Conservation (phyloP, 2,888 invertebrate species). For the Allacma fusca region DNA sequence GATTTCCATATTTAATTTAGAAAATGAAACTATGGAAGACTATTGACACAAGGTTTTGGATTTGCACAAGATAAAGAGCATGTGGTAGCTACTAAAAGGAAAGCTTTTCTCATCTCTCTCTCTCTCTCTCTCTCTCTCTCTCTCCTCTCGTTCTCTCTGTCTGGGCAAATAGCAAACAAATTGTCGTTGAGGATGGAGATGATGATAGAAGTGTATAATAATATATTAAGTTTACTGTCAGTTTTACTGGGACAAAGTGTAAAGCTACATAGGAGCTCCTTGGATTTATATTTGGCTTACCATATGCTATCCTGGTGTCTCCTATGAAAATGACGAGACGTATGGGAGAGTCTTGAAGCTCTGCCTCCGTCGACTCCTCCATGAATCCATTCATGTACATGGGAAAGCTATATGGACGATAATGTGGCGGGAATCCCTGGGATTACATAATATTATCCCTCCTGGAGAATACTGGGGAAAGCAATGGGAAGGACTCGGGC, state of each 20-base stretch:
- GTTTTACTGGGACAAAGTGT: too few species aligned
- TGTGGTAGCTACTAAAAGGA: not conserved
- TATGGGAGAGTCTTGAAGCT: too few species aligned
- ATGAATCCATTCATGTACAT: too few species aligned
- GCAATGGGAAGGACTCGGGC: not conserved
- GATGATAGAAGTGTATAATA: constrained; percentile 11
- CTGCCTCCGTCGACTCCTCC: too few species aligned
- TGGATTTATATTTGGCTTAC: too few species aligned
- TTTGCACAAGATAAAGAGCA: constrained; percentile 12
- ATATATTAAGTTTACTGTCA: constrained; percentile 39
- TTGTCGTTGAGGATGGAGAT: constrained; percentile 32
- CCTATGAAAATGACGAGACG: too few species aligned
- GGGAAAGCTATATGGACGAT: too few species aligned
- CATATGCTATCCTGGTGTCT: too few species aligned
- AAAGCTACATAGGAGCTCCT: too few species aligned
- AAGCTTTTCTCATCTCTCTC: constrained; percentile 24
- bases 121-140: constrained; percentile 2
- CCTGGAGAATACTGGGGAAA: not conserved
- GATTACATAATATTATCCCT: constrained; percentile 19
- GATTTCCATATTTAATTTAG: constrained; percentile 43
- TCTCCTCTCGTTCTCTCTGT: constrained; percentile 16
- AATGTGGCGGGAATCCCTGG: constrained; percentile 2
- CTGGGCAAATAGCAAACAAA: constrained; percentile 34
- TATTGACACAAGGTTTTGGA: constrained; percentile 9
- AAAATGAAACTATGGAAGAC: constrained; percentile 32